Percentiles rank a stretch among this genome's conserved stretches.
Conservation (phyloP, 2,888 invertebrate species). For the Quadroppia sp. region DNA sequence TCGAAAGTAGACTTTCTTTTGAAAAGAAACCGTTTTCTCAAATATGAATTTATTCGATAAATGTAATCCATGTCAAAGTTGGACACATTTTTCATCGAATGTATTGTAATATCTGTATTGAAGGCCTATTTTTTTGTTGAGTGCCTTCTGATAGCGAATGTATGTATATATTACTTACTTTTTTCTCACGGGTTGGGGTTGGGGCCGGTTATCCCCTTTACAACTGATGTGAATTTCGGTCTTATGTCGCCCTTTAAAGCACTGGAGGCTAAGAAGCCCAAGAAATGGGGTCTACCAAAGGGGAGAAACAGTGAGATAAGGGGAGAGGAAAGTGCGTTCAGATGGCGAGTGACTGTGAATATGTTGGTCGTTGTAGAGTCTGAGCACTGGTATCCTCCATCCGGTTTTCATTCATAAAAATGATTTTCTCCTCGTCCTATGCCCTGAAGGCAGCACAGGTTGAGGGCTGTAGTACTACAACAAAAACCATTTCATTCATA, state of each 20-base stretch:
- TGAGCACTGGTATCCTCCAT: constrained; percentile 24
- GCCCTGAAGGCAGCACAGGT: constrained; percentile 27
- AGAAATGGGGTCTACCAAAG: constrained; percentile 1
- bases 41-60: constrained; percentile 19
- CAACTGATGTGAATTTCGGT: constrained; percentile 32
- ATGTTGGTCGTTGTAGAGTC: neutral
- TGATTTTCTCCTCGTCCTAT: constrained; percentile 32
- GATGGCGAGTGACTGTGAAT: constrained; percentile 8
- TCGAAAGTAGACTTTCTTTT: neutral
- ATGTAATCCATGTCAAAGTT: constrained; percentile 31
- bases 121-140: constrained; percentile 1
- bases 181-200: constrained; percentile 5
- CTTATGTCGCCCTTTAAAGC: constrained; percentile 26
- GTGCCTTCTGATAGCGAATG: neutral
- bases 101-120: constrained; percentile 5
- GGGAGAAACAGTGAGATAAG: constrained; percentile 18
- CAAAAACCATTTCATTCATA: constrained; percentile 35
- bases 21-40: constrained; percentile 15
- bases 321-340: constrained; percentile 16
- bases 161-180: constrained; percentile 20
- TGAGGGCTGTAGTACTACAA: constrained; percentile 16
- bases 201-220: constrained; percentile 28
- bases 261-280: constrained; percentile 3
- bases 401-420: constrained; percentile 41
- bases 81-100: constrained; percentile 19